Conservation (phyloP, 1,140 invertebrate genomes). For the Acyrthosiphon pisum region DNA sequence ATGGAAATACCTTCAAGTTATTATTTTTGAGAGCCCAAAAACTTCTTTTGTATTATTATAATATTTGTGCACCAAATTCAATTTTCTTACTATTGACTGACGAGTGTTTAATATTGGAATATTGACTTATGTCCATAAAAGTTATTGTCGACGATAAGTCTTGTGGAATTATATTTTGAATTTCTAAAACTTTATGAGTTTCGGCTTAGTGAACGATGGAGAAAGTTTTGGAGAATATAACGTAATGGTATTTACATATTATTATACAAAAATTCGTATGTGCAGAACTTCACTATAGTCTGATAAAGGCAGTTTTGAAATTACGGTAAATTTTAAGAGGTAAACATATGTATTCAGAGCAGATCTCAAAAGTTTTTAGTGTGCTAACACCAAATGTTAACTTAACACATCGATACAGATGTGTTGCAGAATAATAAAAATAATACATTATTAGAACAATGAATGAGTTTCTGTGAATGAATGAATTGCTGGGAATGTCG, state of each 20-base stretch:
- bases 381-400: background rate
- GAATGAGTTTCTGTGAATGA: no score
- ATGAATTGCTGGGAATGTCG: background rate
- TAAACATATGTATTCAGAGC: conserved; percentile 19
- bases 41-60: background rate
- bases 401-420: background rate
- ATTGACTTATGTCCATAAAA: conserved; percentile 21
- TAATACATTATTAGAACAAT: no score
- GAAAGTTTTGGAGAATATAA: conserved; percentile 31
- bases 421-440: background rate
- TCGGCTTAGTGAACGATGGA: background rate
- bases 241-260: conserved; percentile 28
- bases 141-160: background rate
- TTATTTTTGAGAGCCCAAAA: background rate
- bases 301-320: conserved; percentile 18
- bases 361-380: background rate
- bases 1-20: conserved; percentile 1
- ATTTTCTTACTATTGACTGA: conserved; percentile 6
- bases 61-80: background rate
- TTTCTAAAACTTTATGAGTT: conserved; percentile 8
- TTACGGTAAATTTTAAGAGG: background rate
- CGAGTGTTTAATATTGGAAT: conserved; percentile 1
- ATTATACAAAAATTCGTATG: background rate
- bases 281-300: background rate
- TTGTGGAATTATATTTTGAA: conserved; percentile 15